phyloP scores from a whole-genome alignment of 2,113 vertebrate species.

The Chloropsis cyanopogon region DNA sequence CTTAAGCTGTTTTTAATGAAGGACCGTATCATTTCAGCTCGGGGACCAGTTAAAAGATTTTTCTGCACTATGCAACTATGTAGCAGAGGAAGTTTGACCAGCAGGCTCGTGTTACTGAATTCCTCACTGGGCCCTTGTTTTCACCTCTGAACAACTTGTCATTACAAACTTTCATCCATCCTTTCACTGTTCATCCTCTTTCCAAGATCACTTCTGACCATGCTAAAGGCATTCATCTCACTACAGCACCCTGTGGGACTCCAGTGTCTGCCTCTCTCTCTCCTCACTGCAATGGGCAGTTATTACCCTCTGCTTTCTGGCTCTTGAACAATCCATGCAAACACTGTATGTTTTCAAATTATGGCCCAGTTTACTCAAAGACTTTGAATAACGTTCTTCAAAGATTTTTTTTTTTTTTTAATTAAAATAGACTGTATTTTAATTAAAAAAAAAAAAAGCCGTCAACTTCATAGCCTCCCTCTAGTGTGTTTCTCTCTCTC shows the following conservation, averaged over 20 bases:
- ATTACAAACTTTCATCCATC: not conserved
- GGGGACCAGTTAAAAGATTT: not conserved
- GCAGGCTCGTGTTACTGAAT: not conserved
- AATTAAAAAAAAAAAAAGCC: no score
- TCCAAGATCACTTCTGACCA: not conserved
- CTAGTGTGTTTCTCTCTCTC: not conserved
- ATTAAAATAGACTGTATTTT: not conserved
- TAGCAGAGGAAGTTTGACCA: not conserved
- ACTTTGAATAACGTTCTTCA: not conserved
- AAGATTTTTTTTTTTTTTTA: not conserved
- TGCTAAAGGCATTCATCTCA: not conserved
- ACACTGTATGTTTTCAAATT: not conserved
- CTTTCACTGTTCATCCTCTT: not conserved
- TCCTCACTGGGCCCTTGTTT: not conserved
- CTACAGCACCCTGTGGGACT: not conserved
- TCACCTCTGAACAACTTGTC: not conserved
- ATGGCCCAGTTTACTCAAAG: not conserved
- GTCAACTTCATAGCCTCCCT: not conserved
- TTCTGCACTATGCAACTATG: not conserved
- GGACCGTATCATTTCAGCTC: not conserved
- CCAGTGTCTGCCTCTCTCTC: not conserved
- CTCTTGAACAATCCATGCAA: not conserved
- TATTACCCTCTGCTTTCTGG: not conserved
- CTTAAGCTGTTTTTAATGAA: not conserved
- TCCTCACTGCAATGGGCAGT: not conserved